Percentiles rank a stretch among this genome's conserved stretches.
Evolutionary conservation across 2,113 vertebrate genomes (phyloP).

Genomic region (Corydoras sp.): DNA sequence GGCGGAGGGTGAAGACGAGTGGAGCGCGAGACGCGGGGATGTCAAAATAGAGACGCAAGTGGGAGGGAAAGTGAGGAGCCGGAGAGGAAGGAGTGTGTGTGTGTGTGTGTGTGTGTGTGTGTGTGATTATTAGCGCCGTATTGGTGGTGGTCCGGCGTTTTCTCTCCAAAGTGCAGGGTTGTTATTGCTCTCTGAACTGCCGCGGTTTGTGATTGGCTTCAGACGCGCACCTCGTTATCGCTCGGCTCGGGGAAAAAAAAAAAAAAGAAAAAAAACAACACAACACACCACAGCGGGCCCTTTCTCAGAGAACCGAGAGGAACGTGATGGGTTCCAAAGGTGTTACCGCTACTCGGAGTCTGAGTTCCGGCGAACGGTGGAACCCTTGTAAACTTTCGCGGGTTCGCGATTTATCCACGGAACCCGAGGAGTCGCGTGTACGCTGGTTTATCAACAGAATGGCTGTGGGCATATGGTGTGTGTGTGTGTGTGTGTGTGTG

Average conservation of each 20-base stretch:
- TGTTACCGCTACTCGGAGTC: constrained; percentile 40
- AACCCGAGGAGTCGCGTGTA: not conserved
- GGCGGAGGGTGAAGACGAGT: not conserved
- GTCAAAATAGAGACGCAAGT: too few relatives aligned
- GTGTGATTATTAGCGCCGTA: too few relatives aligned
- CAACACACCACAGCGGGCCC: too few relatives aligned
- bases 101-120: not conserved
- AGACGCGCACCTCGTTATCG: constrained; percentile 36
- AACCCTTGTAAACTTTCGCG: constrained; percentile 17
- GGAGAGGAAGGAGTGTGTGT: not conserved
- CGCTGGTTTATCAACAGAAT: not conserved
- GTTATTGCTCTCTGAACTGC: constrained; percentile 24
- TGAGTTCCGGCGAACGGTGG: constrained; percentile 26
- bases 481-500: not conserved
- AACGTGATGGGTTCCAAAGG: constrained; percentile 52
- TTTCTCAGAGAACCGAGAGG: constrained; percentile 10
- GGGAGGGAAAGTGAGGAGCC: not conserved
- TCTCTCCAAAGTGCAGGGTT: constrained; percentile 20
- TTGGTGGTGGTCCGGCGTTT: too few relatives aligned
- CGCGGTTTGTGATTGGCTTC: constrained; percentile 18
- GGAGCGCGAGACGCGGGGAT: too few relatives aligned
- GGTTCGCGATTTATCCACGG: not conserved
- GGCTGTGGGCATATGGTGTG: not conserved
- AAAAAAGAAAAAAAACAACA: too few relatives aligned
- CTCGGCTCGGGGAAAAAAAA: too few relatives aligned